phyloP scores from a whole-genome alignment of 2,888 invertebrate genomes.

The Alloplasta piceator region DNA sequence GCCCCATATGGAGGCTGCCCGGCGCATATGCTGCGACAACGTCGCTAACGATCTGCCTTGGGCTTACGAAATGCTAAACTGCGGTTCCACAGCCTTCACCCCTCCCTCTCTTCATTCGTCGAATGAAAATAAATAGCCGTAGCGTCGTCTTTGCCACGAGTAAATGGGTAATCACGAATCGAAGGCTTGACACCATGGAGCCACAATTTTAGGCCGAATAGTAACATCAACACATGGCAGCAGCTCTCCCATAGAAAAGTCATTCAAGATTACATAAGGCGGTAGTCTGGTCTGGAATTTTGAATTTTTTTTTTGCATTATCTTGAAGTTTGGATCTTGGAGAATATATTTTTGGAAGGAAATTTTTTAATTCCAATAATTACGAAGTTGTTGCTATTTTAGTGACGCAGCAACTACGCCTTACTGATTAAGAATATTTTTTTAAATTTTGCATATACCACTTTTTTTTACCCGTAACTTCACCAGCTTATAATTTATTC shows the following conservation, averaged over 20 bases:
- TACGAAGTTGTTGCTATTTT: too few species aligned
- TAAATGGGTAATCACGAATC: conserved; percentile 77
- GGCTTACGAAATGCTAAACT: conserved; percentile 81
- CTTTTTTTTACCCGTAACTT: too few species aligned
- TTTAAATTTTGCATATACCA: too few species aligned
- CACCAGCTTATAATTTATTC: too few species aligned
- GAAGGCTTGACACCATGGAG: conserved; percentile 43
- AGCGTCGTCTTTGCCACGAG: conserved; percentile 76
- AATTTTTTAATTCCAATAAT: too few species aligned
- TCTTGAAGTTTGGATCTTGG: too few species aligned
- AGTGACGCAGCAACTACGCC: too few species aligned
- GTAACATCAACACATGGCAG: conserved; percentile 1
- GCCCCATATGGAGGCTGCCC: conserved; percentile 83
- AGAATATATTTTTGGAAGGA: too few species aligned
- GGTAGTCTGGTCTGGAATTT: too few species aligned
- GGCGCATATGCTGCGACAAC: conserved; percentile 83
- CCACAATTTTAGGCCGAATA: conserved; percentile 17
- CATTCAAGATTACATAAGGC: background rate
- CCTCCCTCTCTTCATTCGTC: conserved; percentile 68
- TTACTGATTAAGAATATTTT: too few species aligned
- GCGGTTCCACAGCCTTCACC: conserved; percentile 74
- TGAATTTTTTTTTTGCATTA: too few species aligned
- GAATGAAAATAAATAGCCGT: conserved; percentile 81
- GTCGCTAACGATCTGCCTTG: conserved; percentile 82
- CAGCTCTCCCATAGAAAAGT: background rate